These are phyloP conservation scores for Yasuhikotakia modesta DNA, from an alignment of 2,797 vertebrate species.

Conservation along the genomic window DNA sequence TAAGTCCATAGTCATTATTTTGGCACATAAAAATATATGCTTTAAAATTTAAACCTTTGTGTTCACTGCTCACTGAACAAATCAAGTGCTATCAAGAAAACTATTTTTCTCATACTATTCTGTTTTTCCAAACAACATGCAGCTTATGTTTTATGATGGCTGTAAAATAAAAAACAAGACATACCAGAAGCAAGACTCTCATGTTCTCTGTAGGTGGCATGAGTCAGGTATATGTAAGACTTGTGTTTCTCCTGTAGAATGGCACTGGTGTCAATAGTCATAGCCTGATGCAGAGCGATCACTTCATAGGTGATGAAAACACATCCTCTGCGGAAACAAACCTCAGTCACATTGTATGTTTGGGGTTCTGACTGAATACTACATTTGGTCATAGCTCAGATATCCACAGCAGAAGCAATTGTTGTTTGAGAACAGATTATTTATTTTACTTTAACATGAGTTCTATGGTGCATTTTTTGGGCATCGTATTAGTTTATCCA, in stretches of 20 bases:
- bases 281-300: constrained; percentile 70
- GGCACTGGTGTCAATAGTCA: constrained; percentile 88
- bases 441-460: not conserved
- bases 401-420: not conserved
- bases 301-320: constrained; percentile 91
- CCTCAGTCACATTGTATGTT: not conserved
- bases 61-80: too few species aligned
- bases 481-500: not conserved
- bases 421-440: not conserved
- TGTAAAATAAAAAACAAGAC: not conserved
- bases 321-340: constrained; percentile 80
- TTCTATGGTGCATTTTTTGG: not conserved
- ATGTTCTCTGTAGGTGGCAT: constrained; percentile 71
- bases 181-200: constrained; percentile 74
- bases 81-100: too few species aligned
- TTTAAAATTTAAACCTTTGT: too few species aligned
- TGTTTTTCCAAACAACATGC: not conserved
- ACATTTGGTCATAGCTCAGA: not conserved
- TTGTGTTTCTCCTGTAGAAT: constrained; percentile 92
- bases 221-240: constrained; percentile 87
- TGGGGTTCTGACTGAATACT: not conserved
- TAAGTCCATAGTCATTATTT: too few species aligned
- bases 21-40: too few species aligned
- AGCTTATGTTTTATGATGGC: not conserved
- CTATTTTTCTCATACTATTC: not conserved